Evolutionary conservation across 2,888 invertebrate genomes (phyloP), one percentile per base, ranked within the genome.

Genomic region (Dryococelus australis): DNA sequence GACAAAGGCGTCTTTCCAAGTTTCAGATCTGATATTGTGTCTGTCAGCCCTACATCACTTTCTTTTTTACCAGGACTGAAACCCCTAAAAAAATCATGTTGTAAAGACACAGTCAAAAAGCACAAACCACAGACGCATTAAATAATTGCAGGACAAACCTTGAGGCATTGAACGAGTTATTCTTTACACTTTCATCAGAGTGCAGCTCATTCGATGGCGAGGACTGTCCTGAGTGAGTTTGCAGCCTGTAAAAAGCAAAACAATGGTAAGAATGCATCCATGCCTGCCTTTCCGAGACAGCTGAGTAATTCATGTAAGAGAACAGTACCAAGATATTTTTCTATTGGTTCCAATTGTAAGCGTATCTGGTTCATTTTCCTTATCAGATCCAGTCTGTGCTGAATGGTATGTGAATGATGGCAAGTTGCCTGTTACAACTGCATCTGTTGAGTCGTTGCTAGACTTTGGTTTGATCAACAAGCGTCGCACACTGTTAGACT

Each of bases 401-500:
- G 90, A 65, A 78, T 79, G 87, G 0, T 85, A 88, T 24, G 85
- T 86, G 3, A 88, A 80, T 1, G 86, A 78, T 10, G 51, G 26
- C 35, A 24, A 85, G 53, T n/a, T 65, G 65, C 85, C 35, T 8
- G 51, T 35, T 24, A 51, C 51, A 35, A 26, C 28, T 26, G 86
- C 27, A 65, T 65, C 65, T 65, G 65, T n/a, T 20, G 65, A 65
- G n/a, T 65, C 65, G 8, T 65, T 86, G 20, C 13, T 26, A 47
- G 53, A 26, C 83, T 87, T 88, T n/a, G 95, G 95, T 28, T 96
- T 95, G n/a, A 65, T 65, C 10, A 97, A 93, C 6, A 96, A 95
- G 24, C 98, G 93, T 4, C 97, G 95, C 91, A 97, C 97, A 0
- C 96, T 94, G 90, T 92, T 93, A 87, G 91, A 91, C 53, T 93